Base-by-base conservation (phyloP, 2,888 invertebrate species). In the Masnerella sp. region DNA sequence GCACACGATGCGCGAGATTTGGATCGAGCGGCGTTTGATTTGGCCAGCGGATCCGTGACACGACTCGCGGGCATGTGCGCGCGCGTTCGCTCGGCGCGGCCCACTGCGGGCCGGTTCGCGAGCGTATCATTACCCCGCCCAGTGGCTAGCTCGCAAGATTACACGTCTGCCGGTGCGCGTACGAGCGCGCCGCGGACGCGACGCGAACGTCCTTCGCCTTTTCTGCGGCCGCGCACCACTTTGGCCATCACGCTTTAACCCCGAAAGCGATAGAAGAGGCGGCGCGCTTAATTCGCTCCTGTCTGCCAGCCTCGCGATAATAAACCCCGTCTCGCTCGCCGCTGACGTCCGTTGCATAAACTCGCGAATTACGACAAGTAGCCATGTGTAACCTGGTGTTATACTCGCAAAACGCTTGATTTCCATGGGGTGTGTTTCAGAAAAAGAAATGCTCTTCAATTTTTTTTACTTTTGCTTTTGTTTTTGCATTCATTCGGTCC, bases 81-180 rank as follows among this genome's bases (percentile, higher is more conserved):
- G 73, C 49, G 74, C 73, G 54, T 67, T 58, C 74, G 74, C 78
- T 79, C 77, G 79, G 80, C 76, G 72, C 79, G 80, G 79, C 79
- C 80, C 79, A 80, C 75, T 72, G 58, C 67, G 71, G 77, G 74
- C 79, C 81, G n/a, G n/a, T n/a, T 82, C 83, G 77, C 74, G 82
- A 83, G 83, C 83, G 83, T 87, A 84, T 87, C 81, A 87, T 87
- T 87, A 87, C 84, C 85, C 86, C 87, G 87, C 87, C 87, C 86
- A 87, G 87, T 87, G 87, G 86, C 86, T 85, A 85, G 84, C 85
- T 83, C 69, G 76, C 80, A 83, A 85, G 87, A 87, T 87, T 86
- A 87, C 85, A 87, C 81, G 87, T 87, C 86, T 86, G 84, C 82
- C 56, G 74, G 71, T 34, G 7, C 25, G 25, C 5, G 25, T 45